A percentile compares a stretch with the other conserved stretches of the same genome.
Evolutionary conservation across 2,888 invertebrate species (phyloP).

Genomic region (Pherbina coryleti): DNA sequence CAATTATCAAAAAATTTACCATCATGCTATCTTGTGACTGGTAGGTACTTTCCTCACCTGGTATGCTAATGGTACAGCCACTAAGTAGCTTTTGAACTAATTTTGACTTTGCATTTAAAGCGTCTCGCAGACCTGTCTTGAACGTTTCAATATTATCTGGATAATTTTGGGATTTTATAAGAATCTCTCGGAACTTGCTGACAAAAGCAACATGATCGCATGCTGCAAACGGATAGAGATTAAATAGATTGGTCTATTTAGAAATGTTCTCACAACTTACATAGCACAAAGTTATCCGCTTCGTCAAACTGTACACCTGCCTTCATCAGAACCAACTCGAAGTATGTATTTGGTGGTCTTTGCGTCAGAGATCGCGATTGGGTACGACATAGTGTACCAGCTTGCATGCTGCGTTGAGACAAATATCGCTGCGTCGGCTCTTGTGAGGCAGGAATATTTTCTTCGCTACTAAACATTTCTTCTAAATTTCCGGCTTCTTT

Average conservation of each 20-base stretch:
- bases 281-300: conserved; percentile 61
- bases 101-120: conserved; percentile 60
- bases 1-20: conserved; percentile 76
- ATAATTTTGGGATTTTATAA: conserved; percentile 70
- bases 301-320: conserved; percentile 64
- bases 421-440: conserved; percentile 67
- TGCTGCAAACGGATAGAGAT: conserved; percentile 45
- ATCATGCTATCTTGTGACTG: conserved; percentile 73
- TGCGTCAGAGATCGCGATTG: conserved; percentile 58
- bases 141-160: conserved; percentile 73
- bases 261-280: conserved; percentile 44
- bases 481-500: conserved; percentile 44
- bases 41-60: conserved; percentile 61
- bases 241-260: neutral
- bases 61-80: conserved; percentile 64
- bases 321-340: conserved; percentile 63
- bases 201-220: conserved; percentile 72
- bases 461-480: conserved; percentile 59
- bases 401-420: conserved; percentile 65
- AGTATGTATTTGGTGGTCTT: conserved; percentile 65
- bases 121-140: conserved; percentile 70
- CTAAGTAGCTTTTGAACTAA: conserved; percentile 61
- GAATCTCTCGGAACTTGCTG: conserved; percentile 70
- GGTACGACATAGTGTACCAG: conserved; percentile 60
- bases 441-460: conserved; percentile 66